Evolutionary conservation across 1,140 invertebrate species (phyloP), one percentile per base, ranked within the genome.

Genomic region (Vanessa tameamea): DNA sequence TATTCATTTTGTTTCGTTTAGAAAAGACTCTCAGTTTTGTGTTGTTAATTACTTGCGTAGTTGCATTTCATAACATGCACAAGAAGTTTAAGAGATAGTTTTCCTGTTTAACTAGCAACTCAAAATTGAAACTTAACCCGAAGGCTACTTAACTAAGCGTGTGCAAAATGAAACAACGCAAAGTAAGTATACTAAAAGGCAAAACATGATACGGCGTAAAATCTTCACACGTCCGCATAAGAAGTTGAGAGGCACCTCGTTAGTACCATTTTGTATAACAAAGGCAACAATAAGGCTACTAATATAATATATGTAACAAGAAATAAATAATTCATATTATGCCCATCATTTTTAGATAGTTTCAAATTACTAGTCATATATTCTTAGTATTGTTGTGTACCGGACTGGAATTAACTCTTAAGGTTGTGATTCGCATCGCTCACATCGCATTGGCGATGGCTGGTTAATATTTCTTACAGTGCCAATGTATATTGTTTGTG

Each of bases 171-270:
- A 12, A 43, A 66, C 53, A 15, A 55, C 51, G 64, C 71, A 37
- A 61, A 64, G 72, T 51, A 61, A 63, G 71, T 50, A 65, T 48
- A n/a, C 5, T 26, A 68, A 26, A 31, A 64, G 47, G 72, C 59
- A 48, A 71, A 71, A 69, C 69, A 74, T 68, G 69, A 78, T 73
- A 70, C 72, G 23, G 64, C 72, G 72, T 78, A 69, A 74, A 73
- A 72, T 67, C 76, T 69, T 72, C 37, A 69, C 64, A 71, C 76
- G 72, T 16, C 63, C 65, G 53, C 53, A n/a, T 69, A 59, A 64
- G 43, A 63, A 69, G 67, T 50, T 69, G 73, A 74, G 72, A 48
- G 47, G 47, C 59, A 14, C 65, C 65, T 75, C 37, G 69, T 71
- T 71, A 76, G 64, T 8, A 47, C 15, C 65, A 26, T 73, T 69